Evolutionary conservation across 2,797 vertebrate species (phyloP).

Genomic region (Phylloscopus collybita): DNA sequence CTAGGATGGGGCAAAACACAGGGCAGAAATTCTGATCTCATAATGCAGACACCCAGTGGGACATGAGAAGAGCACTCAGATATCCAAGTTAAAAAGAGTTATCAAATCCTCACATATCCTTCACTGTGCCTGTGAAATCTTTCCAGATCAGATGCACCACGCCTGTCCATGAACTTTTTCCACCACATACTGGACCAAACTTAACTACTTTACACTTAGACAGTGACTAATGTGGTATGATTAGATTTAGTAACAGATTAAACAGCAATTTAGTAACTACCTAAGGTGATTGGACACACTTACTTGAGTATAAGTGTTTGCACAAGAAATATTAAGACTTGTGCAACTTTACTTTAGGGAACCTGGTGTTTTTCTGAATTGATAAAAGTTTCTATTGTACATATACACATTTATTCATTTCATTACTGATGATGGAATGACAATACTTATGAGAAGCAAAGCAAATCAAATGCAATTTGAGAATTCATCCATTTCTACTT

Average conservation of each 20-base stretch:
- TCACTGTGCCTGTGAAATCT: not conserved
- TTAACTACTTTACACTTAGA: not conserved
- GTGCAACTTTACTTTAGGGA: not conserved
- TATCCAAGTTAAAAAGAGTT: not conserved
- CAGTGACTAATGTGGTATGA: rapidly evolving
- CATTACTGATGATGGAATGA: not conserved
- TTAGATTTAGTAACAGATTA: not conserved
- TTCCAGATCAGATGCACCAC: not conserved
- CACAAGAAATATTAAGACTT: not conserved
- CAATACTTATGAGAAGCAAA: not conserved
- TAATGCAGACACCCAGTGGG: not conserved
- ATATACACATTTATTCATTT: not conserved
- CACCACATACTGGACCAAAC: not conserved
- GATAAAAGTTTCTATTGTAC: not conserved
- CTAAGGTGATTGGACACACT: not conserved
- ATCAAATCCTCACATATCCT: not conserved
- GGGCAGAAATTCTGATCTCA: not conserved
- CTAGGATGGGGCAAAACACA: not conserved
- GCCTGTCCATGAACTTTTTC: not conserved
- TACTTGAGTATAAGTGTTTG: not conserved
- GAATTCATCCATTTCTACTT: conserved; percentile 21
- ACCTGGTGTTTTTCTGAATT: not conserved
- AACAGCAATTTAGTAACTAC: not conserved
- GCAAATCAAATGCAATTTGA: not conserved
- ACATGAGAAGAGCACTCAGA: not conserved